Percentiles rank a stretch among this genome's conserved stretches.
Evolutionary conservation across 2,113 vertebrate species (phyloP).

Genomic region (Cryptotis parvus): DNA sequence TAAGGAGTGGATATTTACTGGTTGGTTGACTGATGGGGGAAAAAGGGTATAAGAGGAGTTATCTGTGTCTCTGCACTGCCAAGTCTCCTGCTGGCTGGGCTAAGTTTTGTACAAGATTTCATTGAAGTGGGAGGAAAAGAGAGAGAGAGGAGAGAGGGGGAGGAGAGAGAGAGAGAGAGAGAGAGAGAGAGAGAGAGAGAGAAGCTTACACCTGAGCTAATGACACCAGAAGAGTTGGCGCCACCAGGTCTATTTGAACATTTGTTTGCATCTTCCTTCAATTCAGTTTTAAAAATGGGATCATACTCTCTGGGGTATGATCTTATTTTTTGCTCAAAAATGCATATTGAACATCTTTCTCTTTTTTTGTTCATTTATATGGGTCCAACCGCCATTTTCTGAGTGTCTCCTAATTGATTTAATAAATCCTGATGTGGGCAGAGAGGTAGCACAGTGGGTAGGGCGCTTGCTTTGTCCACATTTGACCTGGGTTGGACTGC

Average conservation of each 20-base stretch:
- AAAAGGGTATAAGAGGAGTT: neutral
- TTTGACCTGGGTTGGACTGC: too few relatives aligned
- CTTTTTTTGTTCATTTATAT: neutral
- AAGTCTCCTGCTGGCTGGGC: too few relatives aligned
- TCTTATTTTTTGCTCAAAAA: slow-evolving; percentile 14
- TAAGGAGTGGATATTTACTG: neutral
- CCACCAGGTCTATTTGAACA: neutral
- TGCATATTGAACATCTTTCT: neutral
- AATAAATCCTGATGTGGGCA: neutral
- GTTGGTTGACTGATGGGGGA: neutral
- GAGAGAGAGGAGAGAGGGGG: too few relatives aligned
- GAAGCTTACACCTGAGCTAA: too few relatives aligned
- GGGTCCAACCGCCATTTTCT: neutral
- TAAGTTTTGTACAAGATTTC: too few relatives aligned
- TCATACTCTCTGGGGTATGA: neutral
- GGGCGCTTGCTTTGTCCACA: too few relatives aligned
- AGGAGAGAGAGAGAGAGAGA: too few relatives aligned
- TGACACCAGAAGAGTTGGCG: neutral
- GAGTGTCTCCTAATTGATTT: neutral
- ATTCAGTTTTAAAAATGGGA: neutral
- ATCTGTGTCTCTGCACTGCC: neutral
- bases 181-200: too few relatives aligned
- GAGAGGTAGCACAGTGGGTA: neutral
- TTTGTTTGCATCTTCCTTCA: neutral
- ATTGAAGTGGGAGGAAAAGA: too few relatives aligned